phyloP scores from a whole-genome alignment of 2,113 vertebrate genomes.

The Corvus cornix region DNA sequence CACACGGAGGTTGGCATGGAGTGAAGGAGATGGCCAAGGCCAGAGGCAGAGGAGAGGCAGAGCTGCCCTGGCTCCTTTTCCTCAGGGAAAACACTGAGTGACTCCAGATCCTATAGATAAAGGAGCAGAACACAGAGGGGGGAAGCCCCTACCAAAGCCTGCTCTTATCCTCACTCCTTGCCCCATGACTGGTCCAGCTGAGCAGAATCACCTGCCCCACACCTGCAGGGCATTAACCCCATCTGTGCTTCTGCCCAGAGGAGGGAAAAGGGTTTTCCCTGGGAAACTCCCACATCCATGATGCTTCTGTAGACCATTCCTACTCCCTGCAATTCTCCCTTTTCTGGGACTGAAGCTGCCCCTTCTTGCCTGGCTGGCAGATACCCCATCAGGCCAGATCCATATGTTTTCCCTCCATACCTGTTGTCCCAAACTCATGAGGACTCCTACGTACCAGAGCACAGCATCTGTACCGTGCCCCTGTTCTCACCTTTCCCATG shows the following conservation, averaged over 20 bases:
- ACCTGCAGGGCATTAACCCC: neutral
- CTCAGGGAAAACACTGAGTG: neutral
- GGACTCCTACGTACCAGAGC: accelerated
- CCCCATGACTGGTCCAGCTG: neutral
- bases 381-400: accelerated
- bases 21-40: neutral
- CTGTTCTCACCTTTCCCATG: neutral
- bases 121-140: accelerated
- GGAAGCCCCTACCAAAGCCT: accelerated
- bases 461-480: accelerated
- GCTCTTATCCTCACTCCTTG: neutral
- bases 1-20: accelerated
- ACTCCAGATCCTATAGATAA: accelerated
- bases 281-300: neutral
- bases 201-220: neutral
- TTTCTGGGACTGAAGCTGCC: neutral
- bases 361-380: neutral
- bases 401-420: accelerated
- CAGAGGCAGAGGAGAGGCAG: neutral
- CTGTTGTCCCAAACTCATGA: neutral
- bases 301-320: neutral
- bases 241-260: neutral
- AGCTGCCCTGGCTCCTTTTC: neutral
- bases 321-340: neutral
- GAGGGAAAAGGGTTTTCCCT: neutral